Conservation (phyloP, 2,797 vertebrate genomes). For the Enteromius unitaeniatus region DNA sequence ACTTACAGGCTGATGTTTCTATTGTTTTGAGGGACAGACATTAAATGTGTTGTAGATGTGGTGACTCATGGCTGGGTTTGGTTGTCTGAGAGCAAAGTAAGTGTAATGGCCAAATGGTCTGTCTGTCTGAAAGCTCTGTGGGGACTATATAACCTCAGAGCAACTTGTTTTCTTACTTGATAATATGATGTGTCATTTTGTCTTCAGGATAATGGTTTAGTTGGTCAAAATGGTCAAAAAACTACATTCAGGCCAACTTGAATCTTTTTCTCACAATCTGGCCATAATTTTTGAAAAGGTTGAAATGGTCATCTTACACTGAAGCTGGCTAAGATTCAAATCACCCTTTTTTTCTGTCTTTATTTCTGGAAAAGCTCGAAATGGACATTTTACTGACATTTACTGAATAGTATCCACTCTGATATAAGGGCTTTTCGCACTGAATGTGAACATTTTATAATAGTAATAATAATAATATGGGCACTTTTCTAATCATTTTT, state of each 20-base stretch:
- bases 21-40: constrained; percentile 40
- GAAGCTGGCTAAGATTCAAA: neutral
- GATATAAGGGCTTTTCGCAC: no score
- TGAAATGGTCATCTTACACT: neutral
- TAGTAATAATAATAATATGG: no score
- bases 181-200: neutral
- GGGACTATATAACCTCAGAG: neutral
- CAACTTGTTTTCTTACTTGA: constrained; percentile 15
- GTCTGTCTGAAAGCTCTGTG: neutral
- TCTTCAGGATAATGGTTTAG: constrained; percentile 2
- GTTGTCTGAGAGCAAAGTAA: constrained; percentile 40
- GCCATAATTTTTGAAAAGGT: neutral
- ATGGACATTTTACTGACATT: no score
- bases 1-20: constrained; percentile 26
- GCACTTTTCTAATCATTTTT: neutral
- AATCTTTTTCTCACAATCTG: neutral
- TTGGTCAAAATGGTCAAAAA: no score
- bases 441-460: no score
- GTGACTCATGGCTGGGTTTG: constrained; percentile 44
- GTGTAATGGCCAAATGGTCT: constrained; percentile 14
- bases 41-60: constrained; percentile 43
- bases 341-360: no score
- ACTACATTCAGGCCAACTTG: neutral
- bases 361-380: no score
- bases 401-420: no score